Evolutionary conservation across 2,113 vertebrate species (phyloP).

Genomic region (Paramormyrops kingsleyae): DNA sequence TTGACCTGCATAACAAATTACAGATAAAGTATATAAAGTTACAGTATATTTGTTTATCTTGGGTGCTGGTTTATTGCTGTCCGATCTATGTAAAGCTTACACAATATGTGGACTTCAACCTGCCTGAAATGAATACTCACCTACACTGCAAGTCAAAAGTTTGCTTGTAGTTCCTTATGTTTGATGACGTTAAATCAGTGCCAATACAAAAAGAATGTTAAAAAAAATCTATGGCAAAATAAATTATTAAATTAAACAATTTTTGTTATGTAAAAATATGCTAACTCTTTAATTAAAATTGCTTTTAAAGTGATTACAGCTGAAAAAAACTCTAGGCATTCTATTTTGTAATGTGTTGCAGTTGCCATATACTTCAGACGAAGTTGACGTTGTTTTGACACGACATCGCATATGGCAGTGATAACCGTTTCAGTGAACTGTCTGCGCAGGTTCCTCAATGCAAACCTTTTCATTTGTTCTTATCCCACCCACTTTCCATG

Average conservation of each 20-base stretch:
- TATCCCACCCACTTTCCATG: background rate
- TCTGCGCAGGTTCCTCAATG: background rate
- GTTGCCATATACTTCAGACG: too few species aligned
- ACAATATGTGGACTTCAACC: background rate
- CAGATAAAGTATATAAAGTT: background rate
- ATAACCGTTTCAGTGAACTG: too few species aligned
- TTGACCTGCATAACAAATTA: background rate
- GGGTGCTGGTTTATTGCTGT: background rate
- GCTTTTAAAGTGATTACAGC: background rate
- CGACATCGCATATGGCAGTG: too few species aligned
- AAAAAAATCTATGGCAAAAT: background rate
- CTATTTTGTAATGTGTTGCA: background rate
- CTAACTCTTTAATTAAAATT: background rate
- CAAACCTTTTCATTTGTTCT: background rate
- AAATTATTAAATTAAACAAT: background rate
- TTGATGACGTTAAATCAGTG: background rate
- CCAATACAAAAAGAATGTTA: background rate
- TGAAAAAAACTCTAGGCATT: background rate
- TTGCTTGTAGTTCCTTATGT: background rate
- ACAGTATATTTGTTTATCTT: background rate
- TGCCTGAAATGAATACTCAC: background rate
- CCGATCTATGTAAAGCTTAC: background rate
- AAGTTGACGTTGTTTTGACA: too few species aligned
- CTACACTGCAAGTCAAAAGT: background rate
- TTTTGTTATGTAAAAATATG: background rate